These are phyloP conservation scores for Cebidichthys violaceus DNA, from an alignment of 2,113 vertebrate genomes.

Conservation along the genomic window DNA sequence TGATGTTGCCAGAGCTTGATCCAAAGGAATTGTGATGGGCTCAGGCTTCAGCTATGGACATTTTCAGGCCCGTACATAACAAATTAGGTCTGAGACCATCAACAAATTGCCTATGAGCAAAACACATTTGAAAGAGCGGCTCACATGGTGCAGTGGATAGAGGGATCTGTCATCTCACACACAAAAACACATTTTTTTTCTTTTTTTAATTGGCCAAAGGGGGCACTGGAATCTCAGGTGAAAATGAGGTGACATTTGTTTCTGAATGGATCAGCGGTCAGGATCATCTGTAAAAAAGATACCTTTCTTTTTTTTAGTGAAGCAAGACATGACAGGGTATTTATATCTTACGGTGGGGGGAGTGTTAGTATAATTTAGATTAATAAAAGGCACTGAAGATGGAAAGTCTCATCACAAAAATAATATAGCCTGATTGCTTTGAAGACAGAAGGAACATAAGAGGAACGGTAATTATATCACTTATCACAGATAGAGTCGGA, in stretches of 20 bases:
- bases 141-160: conserved; percentile 11
- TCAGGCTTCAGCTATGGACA: conserved; percentile 44
- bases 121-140: conserved; percentile 41
- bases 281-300: background rate
- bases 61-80: conserved; percentile 38
- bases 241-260: conserved; percentile 18
- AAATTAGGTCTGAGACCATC: conserved; percentile 70
- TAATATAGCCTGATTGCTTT: background rate
- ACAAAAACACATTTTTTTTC: background rate
- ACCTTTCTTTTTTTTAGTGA: background rate
- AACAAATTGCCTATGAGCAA: conserved; percentile 58
- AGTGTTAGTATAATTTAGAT: background rate
- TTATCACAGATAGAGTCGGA: background rate
- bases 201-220: conserved; percentile 25
- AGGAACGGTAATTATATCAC: background rate
- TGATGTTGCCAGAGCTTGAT: conserved; percentile 53
- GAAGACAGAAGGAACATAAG: background rate
- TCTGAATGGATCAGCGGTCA: background rate
- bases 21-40: conserved; percentile 60
- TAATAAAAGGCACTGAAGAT: background rate
- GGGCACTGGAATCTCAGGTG: conserved; percentile 5
- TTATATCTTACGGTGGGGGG: no score
- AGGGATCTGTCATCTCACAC: conserved; percentile 22
- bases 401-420: conserved; percentile 2
- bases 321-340: background rate